These are phyloP conservation scores for Agapetus fuscipes DNA, from an alignment of 2,888 invertebrate genomes.

Conservation along the genomic window DNA sequence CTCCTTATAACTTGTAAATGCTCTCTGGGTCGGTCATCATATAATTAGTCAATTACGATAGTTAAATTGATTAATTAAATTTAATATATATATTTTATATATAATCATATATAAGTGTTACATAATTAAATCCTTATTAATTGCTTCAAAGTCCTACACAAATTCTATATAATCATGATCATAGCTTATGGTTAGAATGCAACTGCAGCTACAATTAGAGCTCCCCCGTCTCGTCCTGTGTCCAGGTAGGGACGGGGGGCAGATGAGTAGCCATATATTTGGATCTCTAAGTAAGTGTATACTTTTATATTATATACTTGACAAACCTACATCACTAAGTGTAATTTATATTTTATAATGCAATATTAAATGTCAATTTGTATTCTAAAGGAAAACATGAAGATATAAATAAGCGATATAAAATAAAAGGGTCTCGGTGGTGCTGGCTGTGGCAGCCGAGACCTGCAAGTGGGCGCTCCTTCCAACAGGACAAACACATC, in stretches of 20 bases:
- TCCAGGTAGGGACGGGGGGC: no score
- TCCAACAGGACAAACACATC: conserved; percentile 17
- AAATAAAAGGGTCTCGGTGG: conserved; percentile 6
- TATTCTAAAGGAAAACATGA: conserved; percentile 10
- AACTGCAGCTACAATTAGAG: no score
- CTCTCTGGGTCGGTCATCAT: conserved; percentile 17
- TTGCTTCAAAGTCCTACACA: conserved; percentile 19
- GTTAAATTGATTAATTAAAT: conserved; percentile 31
- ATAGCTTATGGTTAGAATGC: conserved; percentile 1
- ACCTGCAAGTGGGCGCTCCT: conserved; percentile 2
- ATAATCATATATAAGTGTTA: conserved; percentile 15
- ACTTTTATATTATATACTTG: conserved; percentile 3
- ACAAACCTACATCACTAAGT: conserved; percentile 16
- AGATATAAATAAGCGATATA: conserved; percentile 14
- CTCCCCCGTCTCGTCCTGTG: no score
- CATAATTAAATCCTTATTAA: conserved; percentile 17
- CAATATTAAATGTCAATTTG: conserved; percentile 7
- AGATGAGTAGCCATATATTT: not conserved
- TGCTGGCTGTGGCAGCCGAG: conserved; percentile 1
- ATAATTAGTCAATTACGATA: conserved; percentile 51
- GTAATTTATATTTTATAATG: conserved; percentile 7
- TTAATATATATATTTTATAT: conserved; percentile 14
- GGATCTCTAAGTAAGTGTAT: conserved; percentile 5
- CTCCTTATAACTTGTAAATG: not conserved
- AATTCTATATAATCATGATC: conserved; percentile 16